Base-by-base conservation (phyloP, 2,888 invertebrate genomes). In the Trichacis sp. region DNA sequence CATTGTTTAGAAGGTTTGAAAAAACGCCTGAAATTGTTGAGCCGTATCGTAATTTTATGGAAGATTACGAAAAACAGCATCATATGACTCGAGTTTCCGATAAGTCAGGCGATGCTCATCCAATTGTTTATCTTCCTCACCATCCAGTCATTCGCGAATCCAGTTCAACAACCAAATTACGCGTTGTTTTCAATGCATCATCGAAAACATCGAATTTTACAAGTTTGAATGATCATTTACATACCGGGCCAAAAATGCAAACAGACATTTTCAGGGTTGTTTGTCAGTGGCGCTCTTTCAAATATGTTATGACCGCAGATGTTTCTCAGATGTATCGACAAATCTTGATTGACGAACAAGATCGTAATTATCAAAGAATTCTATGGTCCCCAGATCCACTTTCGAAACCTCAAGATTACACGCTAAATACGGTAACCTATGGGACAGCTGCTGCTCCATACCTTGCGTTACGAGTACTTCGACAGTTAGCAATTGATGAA, bases 171-270 rank as follows among this genome's bases (percentile, higher is more conserved):
- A 46, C 46, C 2, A 47, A 47, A 17, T 12, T 55, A 8, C 20
- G 47, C 1, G 54, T 47, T 14, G 54, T 55, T 12, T 55, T 12
- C 14, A 55, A 55, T 18, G 54, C 54, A 1, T 55, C 54, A 5
- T 9, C 36, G 0, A 19, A 19, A 1, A 55, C 33, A 17, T 38
- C 47, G 6, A 55, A 36, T 12, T 1, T 5, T 1, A 20, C 5
- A 1, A 24, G 36, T 6, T n/a, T 47, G 14, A 55, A 55, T 11
- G 47, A 55, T 20, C 24, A 38, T 1, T 47, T 47, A 17, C 24
- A 38, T 11, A 38, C 38, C 8, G 54, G 54, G 5, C 54, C 54
- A 6, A 55, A 55, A 15, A 6, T 55, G 0, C 47, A 55, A 17
- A 1, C 14, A 1, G 56, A 56, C 30, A 9, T 56, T 8, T 19